phyloP scores from a whole-genome alignment of 2,113 vertebrate genomes.

The Macquaria ambigua region DNA sequence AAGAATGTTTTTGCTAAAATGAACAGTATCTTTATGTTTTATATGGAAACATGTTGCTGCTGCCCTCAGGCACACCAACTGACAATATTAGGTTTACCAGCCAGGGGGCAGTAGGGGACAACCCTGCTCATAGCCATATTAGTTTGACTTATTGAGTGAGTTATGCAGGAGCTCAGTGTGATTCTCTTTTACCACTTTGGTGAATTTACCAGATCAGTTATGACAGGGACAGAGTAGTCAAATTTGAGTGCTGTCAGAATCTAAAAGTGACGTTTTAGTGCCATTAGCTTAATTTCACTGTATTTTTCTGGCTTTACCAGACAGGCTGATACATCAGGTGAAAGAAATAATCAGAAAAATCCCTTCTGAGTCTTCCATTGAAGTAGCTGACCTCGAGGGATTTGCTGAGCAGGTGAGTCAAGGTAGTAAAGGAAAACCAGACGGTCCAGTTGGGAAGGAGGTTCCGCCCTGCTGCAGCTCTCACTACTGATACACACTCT shows the following conservation, averaged over 20 bases:
- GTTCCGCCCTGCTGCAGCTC: slow-evolving; percentile 50
- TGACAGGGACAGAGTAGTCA: background rate
- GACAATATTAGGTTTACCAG: slow-evolving; percentile 10
- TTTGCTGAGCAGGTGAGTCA: slow-evolving; percentile 41
- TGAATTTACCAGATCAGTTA: background rate
- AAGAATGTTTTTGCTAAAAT: background rate
- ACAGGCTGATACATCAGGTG: background rate
- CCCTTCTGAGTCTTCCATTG: background rate
- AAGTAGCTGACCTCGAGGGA: slow-evolving; percentile 49
- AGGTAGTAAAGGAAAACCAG: slow-evolving; percentile 60
- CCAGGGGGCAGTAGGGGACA: slow-evolving; percentile 74
- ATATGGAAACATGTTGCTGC: slow-evolving; percentile 5
- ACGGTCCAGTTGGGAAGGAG: slow-evolving; percentile 64
- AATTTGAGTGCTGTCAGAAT: background rate
- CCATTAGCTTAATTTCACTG: slow-evolving; percentile 28
- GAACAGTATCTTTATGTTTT: background rate
- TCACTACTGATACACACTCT: background rate
- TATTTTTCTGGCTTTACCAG: background rate
- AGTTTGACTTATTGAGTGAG: background rate
- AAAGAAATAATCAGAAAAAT: background rate
- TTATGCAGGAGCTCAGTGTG: background rate
- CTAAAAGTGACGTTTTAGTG: slow-evolving; percentile 8
- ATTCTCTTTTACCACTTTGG: background rate
- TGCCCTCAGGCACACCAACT: slow-evolving; percentile 1
- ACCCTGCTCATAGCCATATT: slow-evolving; percentile 6